These are phyloP conservation scores for Benthosema pterotum DNA, from an alignment of 2,797 vertebrate genomes.

Conservation along the genomic window DNA sequence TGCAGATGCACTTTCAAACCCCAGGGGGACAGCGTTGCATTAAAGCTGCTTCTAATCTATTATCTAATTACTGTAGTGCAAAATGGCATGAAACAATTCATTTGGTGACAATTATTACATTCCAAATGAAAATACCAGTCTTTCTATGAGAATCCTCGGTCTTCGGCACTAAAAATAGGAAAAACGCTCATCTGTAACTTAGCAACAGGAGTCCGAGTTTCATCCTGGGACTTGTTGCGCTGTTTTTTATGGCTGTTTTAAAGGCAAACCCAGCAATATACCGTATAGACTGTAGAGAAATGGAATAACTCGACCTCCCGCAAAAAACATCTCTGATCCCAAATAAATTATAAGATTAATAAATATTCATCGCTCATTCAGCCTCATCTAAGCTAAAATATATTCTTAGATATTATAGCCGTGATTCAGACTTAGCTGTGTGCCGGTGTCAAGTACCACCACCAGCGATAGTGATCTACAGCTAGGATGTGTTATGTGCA, in stretches of 20 bases:
- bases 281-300: slow-evolving; percentile 19
- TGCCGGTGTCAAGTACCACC: no score
- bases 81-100: slow-evolving; percentile 73
- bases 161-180: slow-evolving; percentile 84
- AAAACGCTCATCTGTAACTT: slow-evolving; percentile 84
- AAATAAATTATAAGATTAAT: neutral
- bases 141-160: slow-evolving; percentile 74
- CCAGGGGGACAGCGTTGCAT: slow-evolving; percentile 70
- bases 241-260: slow-evolving; percentile 67
- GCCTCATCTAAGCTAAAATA: no score
- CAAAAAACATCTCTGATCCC: slow-evolving; percentile 12
- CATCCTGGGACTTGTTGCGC: slow-evolving; percentile 81
- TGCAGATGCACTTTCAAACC: slow-evolving; percentile 63
- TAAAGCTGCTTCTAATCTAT: slow-evolving; percentile 70
- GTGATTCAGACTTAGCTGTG: no score
- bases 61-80: slow-evolving; percentile 77
- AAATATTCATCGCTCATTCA: neutral
- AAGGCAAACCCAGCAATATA: slow-evolving; percentile 56
- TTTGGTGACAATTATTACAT: slow-evolving; percentile 78
- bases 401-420: no score
- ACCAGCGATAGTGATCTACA: no score
- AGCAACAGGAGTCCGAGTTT: slow-evolving; percentile 83
- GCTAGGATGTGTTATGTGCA: no score
- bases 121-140: slow-evolving; percentile 82
- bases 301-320: slow-evolving; percentile 24